A percentile compares a stretch with the other conserved stretches of the same genome.
Conservation (phyloP, 2,113 vertebrate genomes). For the Artemisiospiza belli region DNA sequence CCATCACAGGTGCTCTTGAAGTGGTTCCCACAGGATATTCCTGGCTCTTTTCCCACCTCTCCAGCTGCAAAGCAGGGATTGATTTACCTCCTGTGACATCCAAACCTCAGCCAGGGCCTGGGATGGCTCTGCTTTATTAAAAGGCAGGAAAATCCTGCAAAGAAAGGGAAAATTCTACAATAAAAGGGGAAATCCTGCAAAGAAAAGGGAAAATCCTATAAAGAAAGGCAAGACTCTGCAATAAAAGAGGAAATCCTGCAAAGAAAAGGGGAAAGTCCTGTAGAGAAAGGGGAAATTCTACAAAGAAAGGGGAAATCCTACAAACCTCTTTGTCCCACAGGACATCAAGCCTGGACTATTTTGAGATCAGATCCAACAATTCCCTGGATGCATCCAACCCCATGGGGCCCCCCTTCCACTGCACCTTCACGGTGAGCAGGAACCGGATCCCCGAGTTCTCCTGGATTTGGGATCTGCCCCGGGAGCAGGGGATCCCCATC, state of each 20-base stretch:
- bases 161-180: neutral
- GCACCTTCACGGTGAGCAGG: neutral
- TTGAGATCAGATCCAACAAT: neutral
- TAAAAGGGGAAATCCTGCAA: neutral
- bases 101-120: neutral
- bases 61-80: neutral
- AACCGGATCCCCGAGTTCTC: fast-evolving
- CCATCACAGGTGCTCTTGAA: fast-evolving
- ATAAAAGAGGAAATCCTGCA: neutral
- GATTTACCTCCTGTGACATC: neutral
- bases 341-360: neutral
- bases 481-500: neutral
- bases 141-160: fast-evolving
- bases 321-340: neutral
- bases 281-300: neutral
- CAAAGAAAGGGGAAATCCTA: neutral
- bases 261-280: neutral
- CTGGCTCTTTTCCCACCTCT: neutral
- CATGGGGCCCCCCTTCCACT: neutral
- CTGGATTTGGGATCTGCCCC: neutral
- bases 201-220: too few species aligned
- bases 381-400: neutral
- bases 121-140: neutral
- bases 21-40: neutral
- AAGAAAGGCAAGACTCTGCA: too few species aligned